Base-by-base conservation (phyloP, 64 coral and sea anemone genomes). In the Anthopleura sola region DNA sequence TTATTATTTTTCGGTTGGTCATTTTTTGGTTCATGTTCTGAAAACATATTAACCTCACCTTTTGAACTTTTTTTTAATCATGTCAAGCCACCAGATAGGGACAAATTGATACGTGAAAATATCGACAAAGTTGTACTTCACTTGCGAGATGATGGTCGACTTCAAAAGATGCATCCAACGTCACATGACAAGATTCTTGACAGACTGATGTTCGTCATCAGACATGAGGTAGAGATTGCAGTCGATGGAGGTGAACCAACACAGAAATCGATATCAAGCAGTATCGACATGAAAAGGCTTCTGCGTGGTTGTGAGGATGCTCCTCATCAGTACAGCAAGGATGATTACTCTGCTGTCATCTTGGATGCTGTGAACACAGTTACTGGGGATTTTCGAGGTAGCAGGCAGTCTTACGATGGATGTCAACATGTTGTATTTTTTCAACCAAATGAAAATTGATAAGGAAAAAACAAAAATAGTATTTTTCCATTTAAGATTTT, bases 291-390 rank as follows among this genome's bases (percentile, higher is more conserved):
- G 66, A 17, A 29, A 34, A 71, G 28, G 8, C 66, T 71, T 71
- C 24, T 71, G 26, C 5, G 1, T 23, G 11, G 29, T 36, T 14
- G 28, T 14, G 28, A 32, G 3, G 26, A 71, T 28, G 28, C 5
- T 68, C 3, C 1, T 12, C 28, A 34, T 15, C 66, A 71, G 2
- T 71, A 71, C 66, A 71, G 66, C 29, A 71, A 71, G 66, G 37
- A 79, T 6, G 36, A 44, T n/a, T 79, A 79, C 38, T 23, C 76
- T 79, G 1, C 19, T 18, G 38, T 79, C 18, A 79, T 79, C 44
- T 48, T 79, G 19, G 76, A 79, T 69, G 66, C 66, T 69, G 66
- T 69, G 10, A 69, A 15, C n/a, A 69, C 66, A 69, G 66, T 69
- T 69, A 69, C 66, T 69, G 66, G 66, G 12, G 26, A 26, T 34